Evolutionary conservation across 2,797 vertebrate species (phyloP).

Genomic region (Scleropages formosus): DNA sequence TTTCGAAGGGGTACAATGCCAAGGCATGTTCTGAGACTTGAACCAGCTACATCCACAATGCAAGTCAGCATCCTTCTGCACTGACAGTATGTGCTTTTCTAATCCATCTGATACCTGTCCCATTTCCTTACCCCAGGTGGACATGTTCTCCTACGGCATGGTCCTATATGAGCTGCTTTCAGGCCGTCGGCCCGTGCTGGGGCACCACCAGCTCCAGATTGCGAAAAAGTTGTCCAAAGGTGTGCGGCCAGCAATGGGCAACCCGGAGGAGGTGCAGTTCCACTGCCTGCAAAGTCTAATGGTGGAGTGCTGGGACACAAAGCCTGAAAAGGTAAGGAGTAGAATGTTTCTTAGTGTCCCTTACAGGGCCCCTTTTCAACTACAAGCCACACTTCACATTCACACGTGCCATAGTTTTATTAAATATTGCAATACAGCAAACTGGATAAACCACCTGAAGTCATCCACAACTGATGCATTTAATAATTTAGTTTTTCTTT

Average conservation of each 20-base stretch:
- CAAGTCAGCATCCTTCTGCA: no score
- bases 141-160: constrained; percentile 98
- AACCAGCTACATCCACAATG: no score
- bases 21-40: no score
- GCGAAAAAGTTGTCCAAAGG: constrained; percentile 93
- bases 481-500: no score
- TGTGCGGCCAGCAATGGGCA: constrained; percentile 79
- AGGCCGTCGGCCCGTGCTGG: constrained; percentile 80
- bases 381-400: no score
- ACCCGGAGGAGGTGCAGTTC: constrained; percentile 86
- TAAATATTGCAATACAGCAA: no score
- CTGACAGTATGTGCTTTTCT: background rate
- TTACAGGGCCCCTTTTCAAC: no score
- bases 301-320: constrained; percentile 93
- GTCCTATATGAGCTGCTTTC: constrained; percentile 91
- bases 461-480: no score
- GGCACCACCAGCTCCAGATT: constrained; percentile 91
- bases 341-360: background rate
- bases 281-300: constrained; percentile 79
- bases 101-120: background rate
- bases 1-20: no score
- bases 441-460: no score
- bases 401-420: no score
- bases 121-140: constrained; percentile 70
- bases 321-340: constrained; percentile 85